phyloP scores from a whole-genome alignment of 2,113 vertebrate species.

The Trochalopteron elliotii region DNA sequence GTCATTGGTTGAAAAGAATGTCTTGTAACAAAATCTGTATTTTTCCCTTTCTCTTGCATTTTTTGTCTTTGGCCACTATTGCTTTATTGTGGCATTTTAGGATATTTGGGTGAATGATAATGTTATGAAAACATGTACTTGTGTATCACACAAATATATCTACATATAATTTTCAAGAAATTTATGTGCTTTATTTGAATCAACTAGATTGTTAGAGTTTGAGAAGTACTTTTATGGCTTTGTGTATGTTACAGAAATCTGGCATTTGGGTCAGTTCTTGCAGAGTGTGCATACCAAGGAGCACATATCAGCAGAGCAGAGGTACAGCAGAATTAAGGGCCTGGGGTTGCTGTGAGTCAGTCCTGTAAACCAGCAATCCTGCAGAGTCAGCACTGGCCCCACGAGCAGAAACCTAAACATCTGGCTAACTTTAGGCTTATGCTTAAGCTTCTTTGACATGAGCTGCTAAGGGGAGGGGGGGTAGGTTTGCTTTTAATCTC shows the following conservation, averaged over 20 bases:
- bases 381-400: conserved; percentile 32
- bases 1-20: neutral
- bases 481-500: neutral
- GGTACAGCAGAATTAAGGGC: neutral
- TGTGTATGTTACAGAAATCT: neutral
- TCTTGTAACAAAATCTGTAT: neutral
- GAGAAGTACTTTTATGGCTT: conserved; percentile 27
- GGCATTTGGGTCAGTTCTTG: neutral
- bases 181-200: neutral
- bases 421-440: conserved; percentile 18
- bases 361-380: neutral
- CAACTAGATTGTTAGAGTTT: neutral
- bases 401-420: conserved; percentile 9
- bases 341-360: neutral
- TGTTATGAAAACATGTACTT: neutral
- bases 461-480: neutral
- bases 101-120: neutral
- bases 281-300: neutral
- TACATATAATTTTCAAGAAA: neutral
- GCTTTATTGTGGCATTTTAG: neutral
- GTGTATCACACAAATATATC: neutral
- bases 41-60: neutral
- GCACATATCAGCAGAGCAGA: neutral
- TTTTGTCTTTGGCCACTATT: neutral
- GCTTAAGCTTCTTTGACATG: conserved; percentile 16